Base-by-base conservation (phyloP, 2,113 vertebrate species). In the Neofelis nebulosa region DNA sequence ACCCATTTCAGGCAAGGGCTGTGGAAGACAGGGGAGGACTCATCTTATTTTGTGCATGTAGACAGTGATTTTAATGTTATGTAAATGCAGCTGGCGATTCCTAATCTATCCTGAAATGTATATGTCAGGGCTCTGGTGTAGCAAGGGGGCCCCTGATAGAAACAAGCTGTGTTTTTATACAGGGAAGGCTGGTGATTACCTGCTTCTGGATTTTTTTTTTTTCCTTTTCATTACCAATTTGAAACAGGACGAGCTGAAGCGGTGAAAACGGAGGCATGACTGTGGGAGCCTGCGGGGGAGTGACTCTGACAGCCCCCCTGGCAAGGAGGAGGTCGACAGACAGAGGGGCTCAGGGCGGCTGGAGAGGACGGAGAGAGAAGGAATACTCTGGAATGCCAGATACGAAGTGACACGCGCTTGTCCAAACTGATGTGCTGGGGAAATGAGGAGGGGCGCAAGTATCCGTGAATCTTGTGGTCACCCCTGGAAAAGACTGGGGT, bases 11-110 rank as follows among this genome's bases (percentile, higher is more conserved):
- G 98, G 96, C 96, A 96, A 98, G 92, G 63, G 90, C 96, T 97
- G 93, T 69, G 91, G 97, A 73, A 97, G 98, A 97, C 94, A 93
- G 63, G 92, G 91, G 95, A 97, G 98, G 96, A 89, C 98, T 98
- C 94, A 97, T 98, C 98, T 98, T 97, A 98, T 98, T 98, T 98
- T 98, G 95, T 90, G 92, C 95, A 95, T 91, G 97, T 96, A 98
- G 98, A 98, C 98, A 98, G 98, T 97, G 98, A 98, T 98, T 98
- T 98, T 98, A 98, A 98, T 98, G 97, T 98, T 98, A 98, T 98
- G 98, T 98, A 98, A 99, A 98, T 98, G 94, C 83, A 98, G 92
- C 91, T 95, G 85, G 97, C 74, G 96, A 98, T 98, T 98, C 98
- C 98, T 98, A 97, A 96, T 98, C 97, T 98, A 86, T 98, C 98